phyloP scores from a whole-genome alignment of 2,113 vertebrate species.

The Hipposideros armiger region DNA sequence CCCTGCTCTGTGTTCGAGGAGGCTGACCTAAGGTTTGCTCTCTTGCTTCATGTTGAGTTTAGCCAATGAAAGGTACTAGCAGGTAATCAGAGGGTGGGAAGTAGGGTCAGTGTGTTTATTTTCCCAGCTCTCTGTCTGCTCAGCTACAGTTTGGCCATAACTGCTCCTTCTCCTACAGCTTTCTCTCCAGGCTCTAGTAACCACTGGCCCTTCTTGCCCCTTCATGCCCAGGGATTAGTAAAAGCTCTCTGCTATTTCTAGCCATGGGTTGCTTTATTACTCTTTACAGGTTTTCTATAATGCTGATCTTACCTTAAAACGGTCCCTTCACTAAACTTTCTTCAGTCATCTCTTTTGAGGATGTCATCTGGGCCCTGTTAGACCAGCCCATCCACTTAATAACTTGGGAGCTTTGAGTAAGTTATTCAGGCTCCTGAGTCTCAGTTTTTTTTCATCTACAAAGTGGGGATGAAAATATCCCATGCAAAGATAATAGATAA shows the following conservation, averaged over 20 bases:
- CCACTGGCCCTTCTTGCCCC: not conserved
- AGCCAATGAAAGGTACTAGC: not conserved
- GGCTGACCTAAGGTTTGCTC: not conserved
- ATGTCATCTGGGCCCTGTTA: not conserved
- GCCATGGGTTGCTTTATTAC: not conserved
- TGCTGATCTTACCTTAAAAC: not conserved
- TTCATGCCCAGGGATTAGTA: not conserved
- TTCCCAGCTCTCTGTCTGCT: not conserved
- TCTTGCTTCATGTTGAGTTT: constrained; percentile 22
- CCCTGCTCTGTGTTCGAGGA: not conserved
- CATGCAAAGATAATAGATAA: not conserved
- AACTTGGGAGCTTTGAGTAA: constrained; percentile 36
- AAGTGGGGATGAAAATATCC: constrained; percentile 25
- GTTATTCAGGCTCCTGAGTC: not conserved
- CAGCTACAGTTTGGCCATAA: not conserved
- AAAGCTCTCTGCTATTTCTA: constrained; percentile 2
- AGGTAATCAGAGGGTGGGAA: not conserved
- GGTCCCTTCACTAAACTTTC: not conserved
- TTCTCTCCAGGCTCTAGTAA: not conserved
- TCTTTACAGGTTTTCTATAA: not conserved
- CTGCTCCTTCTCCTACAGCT: not conserved
- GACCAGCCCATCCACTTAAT: not conserved
- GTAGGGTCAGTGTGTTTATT: not conserved
- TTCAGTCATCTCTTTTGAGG: not conserved
- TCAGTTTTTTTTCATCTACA: constrained; percentile 5